Percentiles rank a stretch among this genome's conserved stretches.
Conservation (phyloP, 2,888 invertebrate species). For the Panorpa germanica region DNA sequence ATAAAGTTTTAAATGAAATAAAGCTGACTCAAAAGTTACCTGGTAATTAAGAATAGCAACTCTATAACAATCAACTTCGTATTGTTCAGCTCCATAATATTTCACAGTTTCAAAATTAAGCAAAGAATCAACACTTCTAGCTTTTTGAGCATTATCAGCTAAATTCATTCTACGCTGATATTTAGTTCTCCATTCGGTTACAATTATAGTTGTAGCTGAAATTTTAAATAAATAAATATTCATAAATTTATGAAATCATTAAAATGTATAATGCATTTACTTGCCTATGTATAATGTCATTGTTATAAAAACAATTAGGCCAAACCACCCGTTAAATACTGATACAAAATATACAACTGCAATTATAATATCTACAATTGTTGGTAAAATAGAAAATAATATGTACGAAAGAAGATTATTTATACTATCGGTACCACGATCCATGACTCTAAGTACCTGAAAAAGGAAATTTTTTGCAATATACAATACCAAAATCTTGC, state of each 20-base stretch:
- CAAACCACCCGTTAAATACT: constrained; percentile 86
- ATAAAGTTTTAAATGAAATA: constrained; percentile 8
- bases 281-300: constrained; percentile 86
- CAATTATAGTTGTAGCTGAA: constrained; percentile 61
- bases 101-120: constrained; percentile 98
- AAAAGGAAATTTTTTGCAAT: too few species aligned
- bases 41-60: constrained; percentile 74
- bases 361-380: constrained; percentile 77
- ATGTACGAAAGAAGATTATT: constrained; percentile 85
- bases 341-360: constrained; percentile 79
- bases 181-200: constrained; percentile 98
- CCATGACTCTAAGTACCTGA: constrained; percentile 92
- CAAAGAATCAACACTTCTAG: constrained; percentile 86
- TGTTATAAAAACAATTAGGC: constrained; percentile 81
- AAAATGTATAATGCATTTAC: constrained; percentile 18
- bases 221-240: constrained; percentile 12
- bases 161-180: constrained; percentile 86
- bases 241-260: constrained; percentile 5
- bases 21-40: constrained; percentile 24
- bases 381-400: constrained; percentile 83
- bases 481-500: too few species aligned
- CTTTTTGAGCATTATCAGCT: constrained; percentile 82
- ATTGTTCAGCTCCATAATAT: constrained; percentile 87
- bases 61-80: constrained; percentile 73
- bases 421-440: constrained; percentile 91